phyloP scores from a whole-genome alignment of 2,113 vertebrate species.

The Panthera tigris region DNA sequence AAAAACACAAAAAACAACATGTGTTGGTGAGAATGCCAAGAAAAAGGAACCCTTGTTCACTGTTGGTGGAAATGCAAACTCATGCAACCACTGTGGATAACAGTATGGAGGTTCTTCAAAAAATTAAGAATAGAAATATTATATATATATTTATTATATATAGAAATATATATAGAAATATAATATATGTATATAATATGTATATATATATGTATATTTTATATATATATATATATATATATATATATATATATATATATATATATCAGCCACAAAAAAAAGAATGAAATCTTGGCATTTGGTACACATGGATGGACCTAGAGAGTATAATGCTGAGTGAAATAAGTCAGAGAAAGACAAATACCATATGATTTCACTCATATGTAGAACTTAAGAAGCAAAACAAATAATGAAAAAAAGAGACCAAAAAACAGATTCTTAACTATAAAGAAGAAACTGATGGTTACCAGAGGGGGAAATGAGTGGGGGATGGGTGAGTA shows the following conservation, averaged over 20 bases:
- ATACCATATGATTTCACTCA: not conserved
- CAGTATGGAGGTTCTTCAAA: not conserved
- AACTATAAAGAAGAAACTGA: not conserved
- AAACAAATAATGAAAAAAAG: not conserved
- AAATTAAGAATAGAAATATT: not conserved
- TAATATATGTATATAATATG: not conserved
- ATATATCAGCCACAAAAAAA: not conserved
- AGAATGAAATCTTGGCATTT: not conserved
- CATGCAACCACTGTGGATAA: not conserved
- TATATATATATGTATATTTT: too few species aligned
- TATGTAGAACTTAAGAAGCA: not conserved
- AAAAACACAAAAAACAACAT: not conserved
- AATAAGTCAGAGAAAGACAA: not conserved
- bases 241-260: not conserved
- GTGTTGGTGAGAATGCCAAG: not conserved
- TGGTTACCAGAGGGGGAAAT: not conserved
- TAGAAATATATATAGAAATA: too few species aligned
- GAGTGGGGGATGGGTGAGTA: not conserved
- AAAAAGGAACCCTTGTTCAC: not conserved
- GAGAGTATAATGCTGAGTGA: not conserved
- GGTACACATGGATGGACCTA: not conserved
- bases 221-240: too few species aligned
- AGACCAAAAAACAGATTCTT: not conserved
- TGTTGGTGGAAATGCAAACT: not conserved
- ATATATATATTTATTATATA: not conserved